Evolutionary conservation across 2,113 vertebrate species (phyloP), one percentile per base, ranked within the genome.

Genomic region (Axis porcinus): DNA sequence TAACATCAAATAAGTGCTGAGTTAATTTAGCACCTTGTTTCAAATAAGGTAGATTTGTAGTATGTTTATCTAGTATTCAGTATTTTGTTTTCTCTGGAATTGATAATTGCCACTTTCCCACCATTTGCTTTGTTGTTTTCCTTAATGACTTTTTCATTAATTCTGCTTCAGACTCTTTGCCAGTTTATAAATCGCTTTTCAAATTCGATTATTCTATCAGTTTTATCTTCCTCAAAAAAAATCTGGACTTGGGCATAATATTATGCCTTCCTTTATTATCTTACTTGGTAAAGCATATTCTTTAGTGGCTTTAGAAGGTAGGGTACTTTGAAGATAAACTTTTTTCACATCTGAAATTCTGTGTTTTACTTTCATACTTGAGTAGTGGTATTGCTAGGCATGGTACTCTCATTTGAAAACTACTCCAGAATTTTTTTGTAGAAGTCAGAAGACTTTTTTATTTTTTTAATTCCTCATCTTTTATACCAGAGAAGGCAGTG

Each of bases 301-400:
- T 86, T 88, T 52, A 89, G 8, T 40, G 47, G 62, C 15, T 94
- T 96, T 45, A 67, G 64, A 78, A 74, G 43, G 40, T 94, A 50
- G 13, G 10, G 15, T 52, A 11, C 15, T 45, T 54, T 21, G 43
- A 17, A 92, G 30, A 52, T 85, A 47, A 40, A 79, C 47, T 45
- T 92, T 92, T 78, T 47, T 86, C 40, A 92, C 25, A 86, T 91
- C 43, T 67, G 84, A 64, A 96, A 84, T 92, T 55, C 50, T 97
- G 30, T 62, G 40, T 87, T 91, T 88, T 60, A 13, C 47, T 91
- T 6, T 40, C 6, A 47, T 50, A 90, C 10, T 95, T 93, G 13
- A 62, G 45, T 87, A 64, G 17, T 84, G 40, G 33, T 70, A 74
- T 92, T 67, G 4, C 27, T 67, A 82, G n/a, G 9, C 16, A n/a